Percentiles rank a stretch among this genome's conserved stretches.
These are phyloP conservation scores for Euphydryas editha DNA, from an alignment of 2,888 invertebrate species.

Conservation along the genomic window DNA sequence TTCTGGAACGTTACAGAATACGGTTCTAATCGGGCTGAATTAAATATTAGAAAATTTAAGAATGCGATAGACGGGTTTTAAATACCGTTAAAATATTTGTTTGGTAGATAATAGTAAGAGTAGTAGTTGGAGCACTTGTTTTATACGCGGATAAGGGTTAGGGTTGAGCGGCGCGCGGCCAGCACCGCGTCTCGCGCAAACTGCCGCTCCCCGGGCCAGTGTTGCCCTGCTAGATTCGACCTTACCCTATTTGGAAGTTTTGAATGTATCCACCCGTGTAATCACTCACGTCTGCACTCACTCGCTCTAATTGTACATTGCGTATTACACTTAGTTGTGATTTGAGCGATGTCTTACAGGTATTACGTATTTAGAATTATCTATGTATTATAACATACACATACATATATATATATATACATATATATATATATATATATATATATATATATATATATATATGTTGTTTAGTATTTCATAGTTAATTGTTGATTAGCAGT, in stretches of 20 bases:
- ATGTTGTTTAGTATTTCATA: too few relatives aligned
- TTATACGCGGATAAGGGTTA: constrained; percentile 32
- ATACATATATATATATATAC: too few relatives aligned
- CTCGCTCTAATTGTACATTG: constrained; percentile 52
- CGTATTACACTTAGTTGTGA: constrained; percentile 40
- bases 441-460: too few relatives aligned
- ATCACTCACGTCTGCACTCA: constrained; percentile 44
- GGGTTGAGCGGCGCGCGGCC: constrained; percentile 53
- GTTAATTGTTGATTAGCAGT: too few relatives aligned
- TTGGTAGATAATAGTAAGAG: background rate
- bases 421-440: too few relatives aligned
- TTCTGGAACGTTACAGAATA: background rate
- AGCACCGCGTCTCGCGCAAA: constrained; percentile 76
- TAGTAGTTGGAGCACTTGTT: constrained; percentile 20
- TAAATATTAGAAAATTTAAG: background rate
- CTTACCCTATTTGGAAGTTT: constrained; percentile 53
- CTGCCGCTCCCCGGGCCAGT: constrained; percentile 78
- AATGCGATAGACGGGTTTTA: background rate
- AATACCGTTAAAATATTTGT: background rate
- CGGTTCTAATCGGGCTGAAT: background rate
- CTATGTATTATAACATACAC: too few relatives aligned
- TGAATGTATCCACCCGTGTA: constrained; percentile 50
- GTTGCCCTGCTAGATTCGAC: constrained; percentile 56
- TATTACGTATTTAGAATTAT: background rate
- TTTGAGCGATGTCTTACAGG: background rate